These are phyloP conservation scores for Uropsilus gracilis DNA, from an alignment of 2,113 vertebrate species.

Conservation along the genomic window DNA sequence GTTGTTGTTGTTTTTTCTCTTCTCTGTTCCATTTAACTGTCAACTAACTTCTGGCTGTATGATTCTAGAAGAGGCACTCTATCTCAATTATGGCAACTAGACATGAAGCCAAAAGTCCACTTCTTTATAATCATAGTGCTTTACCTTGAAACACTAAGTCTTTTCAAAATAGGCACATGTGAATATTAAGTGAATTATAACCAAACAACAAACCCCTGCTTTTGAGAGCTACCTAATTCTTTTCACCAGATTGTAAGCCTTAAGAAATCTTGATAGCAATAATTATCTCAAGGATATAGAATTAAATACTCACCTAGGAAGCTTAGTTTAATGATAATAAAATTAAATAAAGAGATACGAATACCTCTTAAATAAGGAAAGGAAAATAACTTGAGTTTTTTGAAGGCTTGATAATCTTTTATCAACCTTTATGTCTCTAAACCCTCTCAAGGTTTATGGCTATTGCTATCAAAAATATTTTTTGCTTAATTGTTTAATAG, in stretches of 20 bases:
- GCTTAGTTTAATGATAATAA: slow-evolving; percentile 3
- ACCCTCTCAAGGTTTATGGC: background rate
- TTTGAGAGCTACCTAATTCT: background rate
- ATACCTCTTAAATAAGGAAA: slow-evolving; percentile 33
- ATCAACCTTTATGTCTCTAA: background rate
- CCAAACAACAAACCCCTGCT: background rate
- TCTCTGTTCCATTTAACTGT: slow-evolving; percentile 41
- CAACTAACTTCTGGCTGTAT: slow-evolving; percentile 6
- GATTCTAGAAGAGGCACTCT: background rate
- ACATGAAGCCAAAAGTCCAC: background rate
- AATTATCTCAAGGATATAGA: background rate
- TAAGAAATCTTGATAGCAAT: background rate
- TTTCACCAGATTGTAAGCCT: background rate
- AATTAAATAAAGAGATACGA: slow-evolving; percentile 24
- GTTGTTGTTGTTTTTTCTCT: no score
- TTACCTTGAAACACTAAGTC: slow-evolving; percentile 25
- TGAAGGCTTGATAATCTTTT: slow-evolving; percentile 5
- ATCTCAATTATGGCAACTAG: slow-evolving; percentile 4
- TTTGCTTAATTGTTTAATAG: background rate
- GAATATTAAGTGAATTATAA: background rate
- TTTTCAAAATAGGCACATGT: background rate
- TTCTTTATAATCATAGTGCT: background rate
- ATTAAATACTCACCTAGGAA: slow-evolving; percentile 11
- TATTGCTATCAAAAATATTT: slow-evolving; percentile 52
- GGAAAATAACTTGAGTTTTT: background rate